Percentiles rank a stretch among this genome's conserved stretches.
phyloP scores from a whole-genome alignment of 2,888 invertebrate genomes.

The Bhutanitis thaidina region DNA sequence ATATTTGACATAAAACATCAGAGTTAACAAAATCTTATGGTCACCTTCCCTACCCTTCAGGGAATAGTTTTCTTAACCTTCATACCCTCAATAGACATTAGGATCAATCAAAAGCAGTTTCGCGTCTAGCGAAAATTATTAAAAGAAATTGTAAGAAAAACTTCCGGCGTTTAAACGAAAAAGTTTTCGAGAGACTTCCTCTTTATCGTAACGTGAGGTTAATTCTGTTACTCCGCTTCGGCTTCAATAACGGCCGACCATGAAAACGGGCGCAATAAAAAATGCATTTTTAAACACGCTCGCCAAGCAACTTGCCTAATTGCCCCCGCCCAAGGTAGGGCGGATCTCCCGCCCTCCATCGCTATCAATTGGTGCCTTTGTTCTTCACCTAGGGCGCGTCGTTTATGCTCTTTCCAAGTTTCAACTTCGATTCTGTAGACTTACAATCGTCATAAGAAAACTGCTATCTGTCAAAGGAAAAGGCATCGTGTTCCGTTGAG shows the following conservation, averaged over 20 bases:
- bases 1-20: too few relatives aligned
- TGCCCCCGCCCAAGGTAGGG: constrained; percentile 68
- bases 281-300: constrained; percentile 60
- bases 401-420: constrained; percentile 68
- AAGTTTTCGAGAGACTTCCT: not conserved
- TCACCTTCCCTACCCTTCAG: too few relatives aligned
- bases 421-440: constrained; percentile 56
- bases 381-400: constrained; percentile 47
- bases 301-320: constrained; percentile 53
- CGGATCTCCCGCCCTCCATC: constrained; percentile 54
- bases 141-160: not conserved
- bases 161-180: constrained; percentile 2
- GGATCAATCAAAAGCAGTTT: not conserved
- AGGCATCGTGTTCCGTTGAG: constrained; percentile 41
- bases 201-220: constrained; percentile 11
- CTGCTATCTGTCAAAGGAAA: constrained; percentile 46
- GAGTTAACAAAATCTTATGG: too few relatives aligned
- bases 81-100: not conserved
- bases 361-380: constrained; percentile 52
- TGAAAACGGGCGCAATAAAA: constrained; percentile 49
- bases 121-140: constrained; percentile 7
- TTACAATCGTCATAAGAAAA: constrained; percentile 66
- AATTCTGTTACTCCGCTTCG: constrained; percentile 17
- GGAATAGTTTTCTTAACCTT: not conserved
- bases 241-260: constrained; percentile 38